Conservation (phyloP, 2,797 vertebrate genomes). For the Sphenopsis melanotis region DNA sequence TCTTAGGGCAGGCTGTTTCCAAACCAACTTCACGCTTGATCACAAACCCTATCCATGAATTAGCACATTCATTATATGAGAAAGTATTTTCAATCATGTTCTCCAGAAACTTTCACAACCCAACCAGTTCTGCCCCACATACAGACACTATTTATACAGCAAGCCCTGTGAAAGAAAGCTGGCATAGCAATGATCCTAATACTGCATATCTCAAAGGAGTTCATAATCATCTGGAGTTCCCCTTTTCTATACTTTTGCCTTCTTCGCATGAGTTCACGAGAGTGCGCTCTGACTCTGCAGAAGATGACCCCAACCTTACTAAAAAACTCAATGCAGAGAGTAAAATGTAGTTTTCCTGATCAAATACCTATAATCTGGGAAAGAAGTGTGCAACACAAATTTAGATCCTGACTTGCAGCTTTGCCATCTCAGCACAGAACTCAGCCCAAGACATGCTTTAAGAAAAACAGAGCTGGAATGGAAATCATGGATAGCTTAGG, state of each 20-base stretch:
- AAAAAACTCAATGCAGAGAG: background rate
- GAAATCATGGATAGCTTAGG: background rate
- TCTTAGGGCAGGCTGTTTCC: background rate
- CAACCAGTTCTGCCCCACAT: background rate
- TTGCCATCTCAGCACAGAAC: background rate
- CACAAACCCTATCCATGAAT: background rate
- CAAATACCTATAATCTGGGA: background rate
- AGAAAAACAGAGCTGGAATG: background rate
- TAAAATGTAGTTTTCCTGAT: background rate
- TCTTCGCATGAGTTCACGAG: background rate
- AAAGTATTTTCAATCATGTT: accelerated
- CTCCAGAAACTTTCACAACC: background rate
- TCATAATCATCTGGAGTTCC: accelerated
- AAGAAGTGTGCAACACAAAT: background rate
- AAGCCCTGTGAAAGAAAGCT: background rate
- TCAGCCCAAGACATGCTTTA: background rate
- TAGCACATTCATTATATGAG: background rate
- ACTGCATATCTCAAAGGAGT: background rate
- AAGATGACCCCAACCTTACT: background rate
- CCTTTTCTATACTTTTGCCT: background rate
- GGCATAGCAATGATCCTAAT: background rate
- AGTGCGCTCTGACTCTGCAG: background rate
- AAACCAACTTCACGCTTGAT: background rate
- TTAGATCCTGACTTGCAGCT: background rate
- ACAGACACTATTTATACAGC: background rate